Percentiles rank a stretch among this genome's conserved stretches.
Conservation (phyloP, 2,797 vertebrate genomes). For the Lacerta agilis region DNA sequence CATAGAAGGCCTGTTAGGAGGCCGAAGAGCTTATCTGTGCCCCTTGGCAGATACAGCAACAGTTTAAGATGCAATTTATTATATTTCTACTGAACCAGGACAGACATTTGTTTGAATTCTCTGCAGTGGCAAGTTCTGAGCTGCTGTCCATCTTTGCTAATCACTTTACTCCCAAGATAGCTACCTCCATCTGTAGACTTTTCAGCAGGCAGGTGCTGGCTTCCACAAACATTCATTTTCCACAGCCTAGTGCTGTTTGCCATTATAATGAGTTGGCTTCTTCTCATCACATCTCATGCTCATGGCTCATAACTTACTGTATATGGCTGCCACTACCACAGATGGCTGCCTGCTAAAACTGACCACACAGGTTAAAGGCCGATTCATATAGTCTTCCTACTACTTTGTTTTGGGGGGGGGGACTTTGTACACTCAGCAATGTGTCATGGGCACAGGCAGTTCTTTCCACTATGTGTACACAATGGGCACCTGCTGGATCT, state of each 20-base stretch:
- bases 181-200: conserved; percentile 19
- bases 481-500: background rate
- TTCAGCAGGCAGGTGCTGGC: conserved; percentile 50
- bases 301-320: conserved; percentile 1
- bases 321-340: background rate
- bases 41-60: background rate
- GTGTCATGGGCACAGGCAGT: background rate
- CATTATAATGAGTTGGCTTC: conserved; percentile 63
- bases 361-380: conserved; percentile 12
- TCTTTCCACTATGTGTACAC: background rate
- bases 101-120: background rate
- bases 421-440: background rate
- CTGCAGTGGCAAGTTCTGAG: conserved; percentile 15
- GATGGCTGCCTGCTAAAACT: conserved; percentile 32
- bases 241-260: conserved; percentile 56
- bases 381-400: background rate
- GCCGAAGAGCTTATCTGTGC: background rate
- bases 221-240: conserved; percentile 37
- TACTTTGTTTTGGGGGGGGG: too few relatives aligned
- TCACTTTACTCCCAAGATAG: background rate
- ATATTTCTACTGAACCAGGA: background rate
- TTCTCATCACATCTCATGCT: conserved; percentile 17
- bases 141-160: conserved; percentile 21
- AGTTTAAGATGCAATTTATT: conserved; percentile 23
- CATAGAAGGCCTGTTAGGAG: background rate